Base-by-base conservation (phyloP, 1,140 invertebrate genomes). In the Drosophila paulistorum region DNA sequence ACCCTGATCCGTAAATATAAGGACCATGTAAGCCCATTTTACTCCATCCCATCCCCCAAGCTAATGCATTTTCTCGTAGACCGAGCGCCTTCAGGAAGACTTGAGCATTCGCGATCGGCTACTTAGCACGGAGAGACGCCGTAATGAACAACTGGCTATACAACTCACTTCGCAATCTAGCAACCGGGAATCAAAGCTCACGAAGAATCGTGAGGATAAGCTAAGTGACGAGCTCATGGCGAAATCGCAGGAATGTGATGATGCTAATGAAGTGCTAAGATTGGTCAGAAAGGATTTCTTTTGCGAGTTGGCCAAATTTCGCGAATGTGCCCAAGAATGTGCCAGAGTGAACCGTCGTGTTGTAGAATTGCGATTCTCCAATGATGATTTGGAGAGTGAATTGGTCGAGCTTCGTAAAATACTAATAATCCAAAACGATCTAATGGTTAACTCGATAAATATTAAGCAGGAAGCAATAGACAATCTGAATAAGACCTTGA, bases 211-310 rank as follows among this genome's bases (percentile, higher is more conserved):
- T 6, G 48, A 66, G 26, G 4, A 1, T 62, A 3, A 6, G 0
- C 9, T 74, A 20, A 42, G 59, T 1, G 11, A 5, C 13, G n/a
- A 4, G 60, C 45, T 79, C 1, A 4, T 3, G 1, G 41, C 20
- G 0, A 73, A 70, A 59, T 48, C 63, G 1, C 20, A 37, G 33
- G 77, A 79, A 14, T 79, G 70, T 60, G 48, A 70, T 4, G 65
- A 69, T 23, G 20, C 41, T 33, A 37, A 59, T 7, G 74, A 77
- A 3, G 1, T 77, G 17, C n/a, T 79, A 0, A 14, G 33, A 7
- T n/a, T 5, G 1, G 60, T 41, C 1, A 57, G 39, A 1, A 58
- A 33, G 1, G 77, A 73, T 4, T 45, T 77, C 60, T 79, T 79
- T n/a, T 70, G 70, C 0, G 74, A 77, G n/a, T 9, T 77, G 10